Conservation (phyloP, 1,140 invertebrate species). For the Pararge aegeria region DNA sequence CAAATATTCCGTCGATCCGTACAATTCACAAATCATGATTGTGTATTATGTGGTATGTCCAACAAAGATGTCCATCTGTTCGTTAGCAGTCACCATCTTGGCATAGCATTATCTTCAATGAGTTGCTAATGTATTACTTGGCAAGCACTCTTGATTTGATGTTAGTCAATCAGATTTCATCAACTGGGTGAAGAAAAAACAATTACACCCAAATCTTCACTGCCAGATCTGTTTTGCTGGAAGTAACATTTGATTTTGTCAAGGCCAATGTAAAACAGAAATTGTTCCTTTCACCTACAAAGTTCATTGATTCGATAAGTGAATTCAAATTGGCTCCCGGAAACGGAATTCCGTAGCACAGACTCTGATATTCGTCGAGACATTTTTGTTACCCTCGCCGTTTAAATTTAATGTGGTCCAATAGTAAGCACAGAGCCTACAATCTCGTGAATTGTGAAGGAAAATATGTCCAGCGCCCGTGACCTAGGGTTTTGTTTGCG, state of each 20-base stretch:
- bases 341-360: conserved; percentile 38
- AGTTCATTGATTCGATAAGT: conserved; percentile 21
- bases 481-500: conserved; percentile 70
- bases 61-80: not conserved
- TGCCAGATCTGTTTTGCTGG: not conserved
- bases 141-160: conserved; percentile 32
- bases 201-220: not conserved
- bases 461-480: conserved; percentile 63
- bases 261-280: conserved; percentile 4
- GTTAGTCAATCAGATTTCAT: conserved; percentile 53
- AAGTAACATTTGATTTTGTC: not conserved
- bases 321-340: conserved; percentile 32
- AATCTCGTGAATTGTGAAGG: conserved; percentile 26
- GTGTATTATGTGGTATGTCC: too few species aligned
- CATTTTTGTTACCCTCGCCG: conserved; percentile 13
- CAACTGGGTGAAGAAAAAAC: conserved; percentile 1
- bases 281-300: conserved; percentile 11
- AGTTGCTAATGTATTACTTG: conserved; percentile 56
- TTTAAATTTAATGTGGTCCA: conserved; percentile 1
- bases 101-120: conserved; percentile 51
- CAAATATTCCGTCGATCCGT: not conserved
- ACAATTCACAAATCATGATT: not conserved
- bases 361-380: conserved; percentile 32
- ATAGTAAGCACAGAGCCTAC: conserved; percentile 15
- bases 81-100: conserved; percentile 28